A percentile compares a stretch with the other conserved stretches of the same genome.
Conservation (phyloP, 2,797 vertebrate species). For the Ambastaia sidthimunki region DNA sequence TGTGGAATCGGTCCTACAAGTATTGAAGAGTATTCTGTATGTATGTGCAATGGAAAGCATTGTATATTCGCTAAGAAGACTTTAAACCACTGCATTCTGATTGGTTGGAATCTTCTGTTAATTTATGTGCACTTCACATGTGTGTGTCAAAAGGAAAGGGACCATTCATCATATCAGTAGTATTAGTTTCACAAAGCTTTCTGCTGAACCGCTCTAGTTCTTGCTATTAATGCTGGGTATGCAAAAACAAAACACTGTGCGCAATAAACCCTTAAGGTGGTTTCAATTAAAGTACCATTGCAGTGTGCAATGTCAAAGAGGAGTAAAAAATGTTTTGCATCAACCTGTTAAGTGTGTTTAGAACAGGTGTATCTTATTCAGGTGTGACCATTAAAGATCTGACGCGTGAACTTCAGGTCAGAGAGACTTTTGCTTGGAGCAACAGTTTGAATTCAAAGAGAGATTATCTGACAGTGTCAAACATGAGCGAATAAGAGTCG, state of each 20-base stretch:
- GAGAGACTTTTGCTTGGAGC: conserved; percentile 36
- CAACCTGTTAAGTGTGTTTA: background rate
- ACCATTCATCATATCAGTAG: conserved; percentile 59
- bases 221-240: conserved; percentile 31
- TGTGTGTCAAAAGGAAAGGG: conserved; percentile 54
- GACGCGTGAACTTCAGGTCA: conserved; percentile 28
- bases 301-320: conserved; percentile 6
- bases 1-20: background rate
- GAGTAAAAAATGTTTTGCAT: background rate
- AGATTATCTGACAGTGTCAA: conserved; percentile 64
- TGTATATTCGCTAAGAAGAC: conserved; percentile 34
- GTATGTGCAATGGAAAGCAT: conserved; percentile 38
- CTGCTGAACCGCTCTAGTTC: conserved; percentile 23
- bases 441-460: conserved; percentile 51
- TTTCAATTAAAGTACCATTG: background rate
- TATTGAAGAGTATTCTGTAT: conserved; percentile 40
- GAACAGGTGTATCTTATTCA: conserved; percentile 31
- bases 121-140: conserved; percentile 45
- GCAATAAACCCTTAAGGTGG: conserved; percentile 10
- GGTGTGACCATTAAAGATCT: conserved; percentile 48
- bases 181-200: conserved; percentile 44
- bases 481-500: conserved; percentile 77
- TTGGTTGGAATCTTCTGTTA: conserved; percentile 58
- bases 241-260: conserved; percentile 26
- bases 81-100: conserved; percentile 51